These are phyloP conservation scores for Microctenopoma stevenorrisi DNA, from an alignment of 2,797 vertebrate species.

Conservation along the genomic window DNA sequence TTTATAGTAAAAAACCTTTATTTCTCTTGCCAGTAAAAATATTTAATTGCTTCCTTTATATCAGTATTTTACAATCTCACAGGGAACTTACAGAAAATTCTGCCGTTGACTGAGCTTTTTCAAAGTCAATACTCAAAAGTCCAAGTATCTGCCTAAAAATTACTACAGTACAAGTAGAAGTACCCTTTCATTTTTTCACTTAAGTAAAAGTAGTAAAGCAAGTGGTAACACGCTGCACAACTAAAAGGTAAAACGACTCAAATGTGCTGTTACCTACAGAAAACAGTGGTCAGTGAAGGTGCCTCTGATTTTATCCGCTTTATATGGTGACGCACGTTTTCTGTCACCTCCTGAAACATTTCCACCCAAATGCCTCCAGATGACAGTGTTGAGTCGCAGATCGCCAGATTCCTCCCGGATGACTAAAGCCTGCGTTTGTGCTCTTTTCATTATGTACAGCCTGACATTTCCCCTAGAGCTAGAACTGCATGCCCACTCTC, in stretches of 20 bases:
- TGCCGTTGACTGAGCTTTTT: background rate
- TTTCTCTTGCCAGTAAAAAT: background rate
- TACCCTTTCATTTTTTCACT: too few relatives aligned
- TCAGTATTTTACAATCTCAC: too few relatives aligned
- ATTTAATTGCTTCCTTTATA: background rate
- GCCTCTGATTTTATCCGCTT: too few relatives aligned
- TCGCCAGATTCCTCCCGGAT: background rate
- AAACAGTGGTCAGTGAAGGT: too few relatives aligned
- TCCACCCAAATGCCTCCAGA: slow-evolving; percentile 47
- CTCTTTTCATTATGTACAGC: slow-evolving; percentile 24
- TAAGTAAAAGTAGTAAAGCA: too few relatives aligned
- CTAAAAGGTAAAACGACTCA: too few relatives aligned
- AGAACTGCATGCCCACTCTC: slow-evolving; percentile 28
- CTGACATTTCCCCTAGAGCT: slow-evolving; percentile 39
- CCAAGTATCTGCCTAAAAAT: too few relatives aligned
- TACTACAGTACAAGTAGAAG: too few relatives aligned
- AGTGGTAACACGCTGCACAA: too few relatives aligned
- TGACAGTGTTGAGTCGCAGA: slow-evolving; percentile 65
- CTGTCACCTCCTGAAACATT: background rate
- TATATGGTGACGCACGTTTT: background rate
- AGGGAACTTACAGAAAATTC: background rate
- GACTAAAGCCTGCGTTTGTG: slow-evolving; percentile 5
- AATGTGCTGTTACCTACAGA: too few relatives aligned
- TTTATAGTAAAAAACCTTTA: background rate
- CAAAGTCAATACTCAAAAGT: too few relatives aligned